Evolutionary conservation across 2,113 vertebrate genomes (phyloP).

Genomic region (Urocitellus parryii): DNA sequence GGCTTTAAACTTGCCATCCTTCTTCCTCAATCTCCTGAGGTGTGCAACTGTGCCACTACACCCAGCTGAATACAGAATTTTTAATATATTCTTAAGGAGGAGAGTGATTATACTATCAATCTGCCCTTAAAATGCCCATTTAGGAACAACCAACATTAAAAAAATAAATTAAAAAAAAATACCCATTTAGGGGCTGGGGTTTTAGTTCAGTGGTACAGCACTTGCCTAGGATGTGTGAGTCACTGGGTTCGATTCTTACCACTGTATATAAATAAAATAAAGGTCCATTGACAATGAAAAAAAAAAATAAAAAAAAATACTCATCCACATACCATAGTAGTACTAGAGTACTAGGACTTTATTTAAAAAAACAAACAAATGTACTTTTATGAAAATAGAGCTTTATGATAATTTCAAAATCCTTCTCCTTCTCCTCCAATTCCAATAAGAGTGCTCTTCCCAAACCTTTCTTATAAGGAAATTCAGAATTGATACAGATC

Average conservation of each 20-base stretch:
- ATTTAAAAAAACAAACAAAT: neutral
- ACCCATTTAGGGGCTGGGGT: neutral
- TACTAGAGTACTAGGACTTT: neutral
- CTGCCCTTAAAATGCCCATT: neutral
- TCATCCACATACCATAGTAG: neutral
- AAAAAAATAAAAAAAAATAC: too few species aligned
- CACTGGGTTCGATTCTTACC: too few species aligned
- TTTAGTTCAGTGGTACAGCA: too few species aligned
- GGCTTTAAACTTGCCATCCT: too few species aligned
- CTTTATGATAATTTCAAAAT: neutral
- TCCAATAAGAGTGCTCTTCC: constrained; percentile 13
- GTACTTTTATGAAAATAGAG: constrained; percentile 35
- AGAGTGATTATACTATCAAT: neutral
- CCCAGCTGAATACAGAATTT: neutral
- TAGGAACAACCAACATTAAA: too few species aligned
- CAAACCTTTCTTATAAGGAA: neutral
- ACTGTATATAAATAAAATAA: too few species aligned
- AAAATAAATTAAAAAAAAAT: too few species aligned
- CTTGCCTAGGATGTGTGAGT: too few species aligned
- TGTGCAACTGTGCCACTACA: too few species aligned
- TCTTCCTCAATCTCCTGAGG: too few species aligned
- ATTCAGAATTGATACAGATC: neutral
- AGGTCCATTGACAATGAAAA: too few species aligned
- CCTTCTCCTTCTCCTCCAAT: neutral
- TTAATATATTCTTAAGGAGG: constrained; percentile 22